Conservation (phyloP, 2,113 vertebrate species). For the Rhea americana region DNA sequence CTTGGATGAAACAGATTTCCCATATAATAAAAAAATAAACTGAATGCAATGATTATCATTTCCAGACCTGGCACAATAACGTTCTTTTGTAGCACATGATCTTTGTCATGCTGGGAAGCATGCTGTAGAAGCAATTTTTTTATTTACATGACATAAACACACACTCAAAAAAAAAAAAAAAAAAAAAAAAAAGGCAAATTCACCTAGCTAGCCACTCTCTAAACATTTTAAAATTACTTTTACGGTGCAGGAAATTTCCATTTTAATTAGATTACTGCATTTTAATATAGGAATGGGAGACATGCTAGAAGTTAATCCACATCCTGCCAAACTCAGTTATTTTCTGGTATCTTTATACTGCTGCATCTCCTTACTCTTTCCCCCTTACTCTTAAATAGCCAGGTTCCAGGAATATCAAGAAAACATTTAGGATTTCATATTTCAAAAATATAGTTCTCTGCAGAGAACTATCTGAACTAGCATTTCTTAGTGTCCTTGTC, state of each 20-base stretch:
- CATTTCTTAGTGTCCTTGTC: slow-evolving; percentile 71
- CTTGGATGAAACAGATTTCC: slow-evolving; percentile 11
- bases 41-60: background rate
- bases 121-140: background rate
- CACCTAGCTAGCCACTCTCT: slow-evolving; percentile 48
- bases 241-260: slow-evolving; percentile 71
- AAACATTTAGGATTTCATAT: slow-evolving; percentile 61
- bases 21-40: background rate
- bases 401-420: slow-evolving; percentile 57
- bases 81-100: background rate
- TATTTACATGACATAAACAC: slow-evolving; percentile 26
- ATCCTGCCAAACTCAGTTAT: slow-evolving; percentile 71
- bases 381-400: slow-evolving; percentile 64
- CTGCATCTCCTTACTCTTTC: background rate
- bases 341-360: slow-evolving; percentile 60
- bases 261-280: slow-evolving; percentile 76
- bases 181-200: slow-evolving; percentile 24
- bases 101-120: background rate
- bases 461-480: slow-evolving; percentile 61
- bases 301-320: slow-evolving; percentile 70
- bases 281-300: slow-evolving; percentile 62
- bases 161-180: background rate
- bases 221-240: slow-evolving; percentile 65
- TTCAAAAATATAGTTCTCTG: slow-evolving; percentile 56
- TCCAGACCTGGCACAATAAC: background rate